These are phyloP conservation scores for Parnassius glacialis DNA, from an alignment of 2,888 invertebrate species.

Conservation along the genomic window DNA sequence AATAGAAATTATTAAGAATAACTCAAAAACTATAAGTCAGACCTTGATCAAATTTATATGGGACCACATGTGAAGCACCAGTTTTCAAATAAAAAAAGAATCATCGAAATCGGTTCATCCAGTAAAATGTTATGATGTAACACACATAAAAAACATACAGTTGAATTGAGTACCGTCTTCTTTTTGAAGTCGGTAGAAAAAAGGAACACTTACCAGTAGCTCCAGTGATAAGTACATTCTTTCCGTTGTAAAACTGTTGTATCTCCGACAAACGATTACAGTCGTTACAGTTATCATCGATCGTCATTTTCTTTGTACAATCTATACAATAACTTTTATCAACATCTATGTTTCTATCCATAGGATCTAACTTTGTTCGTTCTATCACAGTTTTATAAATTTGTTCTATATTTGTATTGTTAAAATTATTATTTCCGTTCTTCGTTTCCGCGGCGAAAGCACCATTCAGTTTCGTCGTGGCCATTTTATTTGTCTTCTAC, in stretches of 20 bases:
- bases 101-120: too few species aligned
- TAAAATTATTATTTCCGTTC: slow-evolving; percentile 24
- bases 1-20: too few species aligned
- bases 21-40: too few species aligned
- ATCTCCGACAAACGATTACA: slow-evolving; percentile 56
- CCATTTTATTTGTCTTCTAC: slow-evolving; percentile 38
- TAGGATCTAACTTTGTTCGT: slow-evolving; percentile 8
- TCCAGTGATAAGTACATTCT: slow-evolving; percentile 82
- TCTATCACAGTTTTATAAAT: background rate
- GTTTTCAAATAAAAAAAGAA: too few species aligned
- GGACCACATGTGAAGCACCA: too few species aligned
- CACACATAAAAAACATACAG: too few species aligned
- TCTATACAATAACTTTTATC: slow-evolving; percentile 29
- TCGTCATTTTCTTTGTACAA: slow-evolving; percentile 35
- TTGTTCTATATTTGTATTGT: background rate
- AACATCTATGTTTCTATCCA: slow-evolving; percentile 23
- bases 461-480: slow-evolving; percentile 25
- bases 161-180: too few species aligned
- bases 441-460: slow-evolving; percentile 21
- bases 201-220: slow-evolving; percentile 70
- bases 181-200: too few species aligned
- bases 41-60: too few species aligned
- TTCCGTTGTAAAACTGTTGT: slow-evolving; percentile 81
- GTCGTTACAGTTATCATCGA: slow-evolving; percentile 42
- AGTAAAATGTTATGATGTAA: too few species aligned